Percentiles rank a stretch among this genome's conserved stretches.
phyloP scores from a whole-genome alignment of 2,113 vertebrate species.

The Gnathonemus longibarbis region DNA sequence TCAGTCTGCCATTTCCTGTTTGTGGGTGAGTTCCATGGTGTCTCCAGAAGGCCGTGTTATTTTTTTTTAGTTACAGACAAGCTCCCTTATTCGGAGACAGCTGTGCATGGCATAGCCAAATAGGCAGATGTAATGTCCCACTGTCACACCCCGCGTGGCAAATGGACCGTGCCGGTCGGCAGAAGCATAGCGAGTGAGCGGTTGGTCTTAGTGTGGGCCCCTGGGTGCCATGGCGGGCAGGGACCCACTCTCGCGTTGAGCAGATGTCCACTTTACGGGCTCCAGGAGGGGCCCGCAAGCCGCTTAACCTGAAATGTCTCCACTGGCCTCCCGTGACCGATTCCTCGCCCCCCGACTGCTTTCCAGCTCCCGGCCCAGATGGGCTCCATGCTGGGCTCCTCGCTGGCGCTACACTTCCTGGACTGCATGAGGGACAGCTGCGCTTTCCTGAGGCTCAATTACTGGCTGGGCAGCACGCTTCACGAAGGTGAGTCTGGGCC shows the following conservation, averaged over 20 bases:
- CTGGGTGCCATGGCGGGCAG: neutral
- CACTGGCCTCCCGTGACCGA: neutral
- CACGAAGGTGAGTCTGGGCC: constrained; percentile 72
- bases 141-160: neutral
- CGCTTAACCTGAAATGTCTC: neutral
- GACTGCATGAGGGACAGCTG: constrained; percentile 81
- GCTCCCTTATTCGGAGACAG: constrained; percentile 41
- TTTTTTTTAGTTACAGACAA: constrained; percentile 34
- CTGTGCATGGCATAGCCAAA: constrained; percentile 35
- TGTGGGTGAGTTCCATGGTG: neutral
- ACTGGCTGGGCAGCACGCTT: constrained; percentile 78
- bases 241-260: neutral
- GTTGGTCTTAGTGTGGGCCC: neutral
- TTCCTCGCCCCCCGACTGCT: neutral
- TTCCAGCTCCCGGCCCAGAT: constrained; percentile 85
- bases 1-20: neutral
- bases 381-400: constrained; percentile 76
- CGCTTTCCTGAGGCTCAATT: constrained; percentile 75
- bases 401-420: constrained; percentile 73
- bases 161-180: neutral
- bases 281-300: neutral
- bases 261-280: neutral
- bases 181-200: neutral
- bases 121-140: neutral
- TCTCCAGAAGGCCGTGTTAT: neutral